Percentiles rank a stretch among this genome's conserved stretches.
Evolutionary conservation across 2,113 vertebrate species (phyloP).

Genomic region (Astatotilapia flaviijosephi): DNA sequence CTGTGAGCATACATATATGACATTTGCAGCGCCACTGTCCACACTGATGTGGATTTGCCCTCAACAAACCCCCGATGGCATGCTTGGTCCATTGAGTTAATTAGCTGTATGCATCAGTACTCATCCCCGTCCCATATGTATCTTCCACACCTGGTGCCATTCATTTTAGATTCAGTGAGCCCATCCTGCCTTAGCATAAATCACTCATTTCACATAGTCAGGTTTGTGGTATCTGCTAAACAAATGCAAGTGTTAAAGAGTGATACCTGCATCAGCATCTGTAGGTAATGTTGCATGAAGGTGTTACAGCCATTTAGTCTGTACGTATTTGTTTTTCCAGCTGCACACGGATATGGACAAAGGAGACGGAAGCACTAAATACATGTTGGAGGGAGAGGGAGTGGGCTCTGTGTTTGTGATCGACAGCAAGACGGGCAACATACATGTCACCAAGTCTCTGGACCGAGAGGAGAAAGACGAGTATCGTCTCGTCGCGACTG

Average conservation of each 20-base stretch:
- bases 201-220: slow-evolving; percentile 23
- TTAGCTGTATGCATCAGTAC: slow-evolving; percentile 57
- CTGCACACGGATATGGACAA: slow-evolving; percentile 86
- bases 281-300: neutral
- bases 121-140: slow-evolving; percentile 45
- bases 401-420: slow-evolving; percentile 89
- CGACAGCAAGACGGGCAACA: slow-evolving; percentile 84
- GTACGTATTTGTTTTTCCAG: slow-evolving; percentile 52
- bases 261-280: neutral
- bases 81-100: slow-evolving; percentile 58
- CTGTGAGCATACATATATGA: slow-evolving; percentile 30
- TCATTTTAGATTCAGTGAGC: slow-evolving; percentile 38
- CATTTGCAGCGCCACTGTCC: slow-evolving; percentile 31
- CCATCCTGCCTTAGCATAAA: slow-evolving; percentile 16
- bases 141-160: slow-evolving; percentile 63
- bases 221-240: neutral
- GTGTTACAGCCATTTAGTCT: neutral
- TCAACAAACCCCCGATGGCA: slow-evolving; percentile 32
- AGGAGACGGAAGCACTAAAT: slow-evolving; percentile 82
- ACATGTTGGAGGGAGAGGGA: slow-evolving; percentile 83
- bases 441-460: slow-evolving; percentile 86
- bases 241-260: slow-evolving; percentile 14
- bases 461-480: slow-evolving; percentile 89
- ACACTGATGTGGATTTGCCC: slow-evolving; percentile 26
- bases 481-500: slow-evolving; percentile 82